Percentiles rank a stretch among this genome's conserved stretches.
These are phyloP conservation scores for Pseudorhiza aurosa DNA, from an alignment of 30 jellyfish, hydroid and myxozoan genomes.

Conservation along the genomic window DNA sequence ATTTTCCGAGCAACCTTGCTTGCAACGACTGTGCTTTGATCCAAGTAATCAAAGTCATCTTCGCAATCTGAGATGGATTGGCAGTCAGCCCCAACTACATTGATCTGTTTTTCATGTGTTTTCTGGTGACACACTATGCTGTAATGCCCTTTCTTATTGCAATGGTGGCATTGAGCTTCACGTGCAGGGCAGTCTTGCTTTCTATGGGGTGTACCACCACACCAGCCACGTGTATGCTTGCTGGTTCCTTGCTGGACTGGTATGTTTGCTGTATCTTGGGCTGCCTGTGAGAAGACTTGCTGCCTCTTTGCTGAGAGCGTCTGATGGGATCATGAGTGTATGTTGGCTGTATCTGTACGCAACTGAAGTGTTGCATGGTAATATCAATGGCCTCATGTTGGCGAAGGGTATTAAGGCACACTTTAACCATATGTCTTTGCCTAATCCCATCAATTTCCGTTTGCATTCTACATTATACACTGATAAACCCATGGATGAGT, in stretches of 20 bases:
- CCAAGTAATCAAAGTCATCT: background rate
- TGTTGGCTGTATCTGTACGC: constrained; percentile 8
- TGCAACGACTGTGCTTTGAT: constrained; percentile 2
- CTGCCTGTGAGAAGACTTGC: background rate
- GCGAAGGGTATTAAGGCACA: constrained; percentile 7
- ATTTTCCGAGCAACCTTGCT: constrained; percentile 19
- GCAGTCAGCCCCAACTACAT: background rate
- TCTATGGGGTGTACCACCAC: background rate
- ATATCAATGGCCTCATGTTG: constrained; percentile 37
- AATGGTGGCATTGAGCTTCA: constrained; percentile 2
- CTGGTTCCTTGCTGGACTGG: background rate
- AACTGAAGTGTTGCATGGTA: constrained; percentile 36
- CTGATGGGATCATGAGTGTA: constrained; percentile 34
- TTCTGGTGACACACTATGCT: constrained; percentile 9
- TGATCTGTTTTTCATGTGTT: background rate
- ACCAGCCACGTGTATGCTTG: background rate
- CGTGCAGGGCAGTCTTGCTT: constrained; percentile 6
- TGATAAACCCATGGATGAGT: constrained; percentile 48
- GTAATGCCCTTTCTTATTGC: constrained; percentile 4
- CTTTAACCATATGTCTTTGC: constrained; percentile 3
- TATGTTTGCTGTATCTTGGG: background rate
- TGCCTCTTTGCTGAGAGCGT: constrained; percentile 19
- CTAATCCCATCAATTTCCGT: constrained; percentile 19
- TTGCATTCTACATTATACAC: constrained; percentile 30
- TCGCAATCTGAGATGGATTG: background rate